A percentile compares a stretch with the other conserved stretches of the same genome.
Evolutionary conservation across 2,797 vertebrate genomes (phyloP).

Genomic region (Hylomyscus alleni): DNA sequence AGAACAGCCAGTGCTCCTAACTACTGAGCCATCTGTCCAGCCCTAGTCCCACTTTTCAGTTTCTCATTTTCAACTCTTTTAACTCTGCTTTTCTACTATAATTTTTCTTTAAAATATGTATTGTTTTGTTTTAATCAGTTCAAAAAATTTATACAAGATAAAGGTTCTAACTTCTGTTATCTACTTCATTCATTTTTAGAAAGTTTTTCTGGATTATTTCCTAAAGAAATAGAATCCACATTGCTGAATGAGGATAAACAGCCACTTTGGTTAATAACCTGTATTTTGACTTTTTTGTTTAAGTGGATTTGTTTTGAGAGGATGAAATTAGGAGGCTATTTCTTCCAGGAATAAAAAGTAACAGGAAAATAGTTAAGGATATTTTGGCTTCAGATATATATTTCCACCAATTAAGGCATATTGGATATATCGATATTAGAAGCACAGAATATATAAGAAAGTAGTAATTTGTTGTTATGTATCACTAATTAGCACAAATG

Average conservation of each 20-base stretch:
- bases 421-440: slow-evolving; percentile 29
- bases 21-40: neutral
- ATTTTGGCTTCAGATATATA: slow-evolving; percentile 65
- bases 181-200: neutral
- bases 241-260: neutral
- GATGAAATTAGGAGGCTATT: slow-evolving; percentile 3
- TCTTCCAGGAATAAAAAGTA: slow-evolving; percentile 5
- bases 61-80: slow-evolving; percentile 46
- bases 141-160: slow-evolving; percentile 5
- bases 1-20: neutral
- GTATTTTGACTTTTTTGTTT: slow-evolving; percentile 53
- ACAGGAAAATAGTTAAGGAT: slow-evolving; percentile 43
- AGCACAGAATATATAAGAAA: slow-evolving; percentile 19
- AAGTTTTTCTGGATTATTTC: neutral
- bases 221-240: neutral
- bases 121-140: slow-evolving; percentile 41
- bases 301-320: slow-evolving; percentile 56
- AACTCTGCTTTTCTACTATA: neutral
- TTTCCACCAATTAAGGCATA: slow-evolving; percentile 43
- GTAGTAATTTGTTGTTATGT: slow-evolving; percentile 23
- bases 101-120: slow-evolving; percentile 49
- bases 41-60: neutral
- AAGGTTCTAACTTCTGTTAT: slow-evolving; percentile 15
- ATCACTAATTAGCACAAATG: slow-evolving; percentile 28
- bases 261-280: slow-evolving; percentile 19